Conservation (phyloP, 2,113 vertebrate genomes). For the Alexandromys fortis region DNA sequence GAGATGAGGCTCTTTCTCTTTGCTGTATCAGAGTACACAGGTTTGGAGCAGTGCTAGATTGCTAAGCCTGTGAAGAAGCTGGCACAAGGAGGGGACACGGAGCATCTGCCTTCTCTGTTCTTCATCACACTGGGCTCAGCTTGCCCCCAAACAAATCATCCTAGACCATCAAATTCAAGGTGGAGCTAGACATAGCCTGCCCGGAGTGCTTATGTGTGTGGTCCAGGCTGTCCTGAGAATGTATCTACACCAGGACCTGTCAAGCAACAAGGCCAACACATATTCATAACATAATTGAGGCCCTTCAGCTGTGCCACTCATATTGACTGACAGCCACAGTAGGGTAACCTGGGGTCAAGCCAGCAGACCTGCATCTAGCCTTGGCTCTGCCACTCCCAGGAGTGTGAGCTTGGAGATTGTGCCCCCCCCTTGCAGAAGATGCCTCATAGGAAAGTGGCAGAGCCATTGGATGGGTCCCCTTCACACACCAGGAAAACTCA, state of each 20-base stretch:
- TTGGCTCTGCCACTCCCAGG: neutral
- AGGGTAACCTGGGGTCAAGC: neutral
- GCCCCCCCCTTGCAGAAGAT: neutral
- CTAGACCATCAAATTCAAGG: neutral
- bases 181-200: neutral
- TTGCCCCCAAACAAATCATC: neutral
- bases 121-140: neutral
- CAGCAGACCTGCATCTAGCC: neutral
- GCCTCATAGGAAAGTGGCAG: neutral
- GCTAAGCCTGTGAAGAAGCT: neutral
- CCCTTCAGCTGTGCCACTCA: neutral
- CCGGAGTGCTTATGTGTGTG: neutral
- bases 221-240: neutral
- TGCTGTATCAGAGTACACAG: neutral
- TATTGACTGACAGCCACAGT: neutral
- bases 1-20: neutral
- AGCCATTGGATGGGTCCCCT: neutral
- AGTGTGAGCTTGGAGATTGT: neutral
- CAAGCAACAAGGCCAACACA: neutral
- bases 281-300: neutral
- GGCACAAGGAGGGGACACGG: neutral
- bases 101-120: neutral
- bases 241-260: too few relatives aligned
- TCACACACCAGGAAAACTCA: neutral
- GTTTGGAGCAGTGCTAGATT: conserved; percentile 39